Evolutionary conservation across 2,113 vertebrate genomes (phyloP).

Genomic region (Callionymus lyra): DNA sequence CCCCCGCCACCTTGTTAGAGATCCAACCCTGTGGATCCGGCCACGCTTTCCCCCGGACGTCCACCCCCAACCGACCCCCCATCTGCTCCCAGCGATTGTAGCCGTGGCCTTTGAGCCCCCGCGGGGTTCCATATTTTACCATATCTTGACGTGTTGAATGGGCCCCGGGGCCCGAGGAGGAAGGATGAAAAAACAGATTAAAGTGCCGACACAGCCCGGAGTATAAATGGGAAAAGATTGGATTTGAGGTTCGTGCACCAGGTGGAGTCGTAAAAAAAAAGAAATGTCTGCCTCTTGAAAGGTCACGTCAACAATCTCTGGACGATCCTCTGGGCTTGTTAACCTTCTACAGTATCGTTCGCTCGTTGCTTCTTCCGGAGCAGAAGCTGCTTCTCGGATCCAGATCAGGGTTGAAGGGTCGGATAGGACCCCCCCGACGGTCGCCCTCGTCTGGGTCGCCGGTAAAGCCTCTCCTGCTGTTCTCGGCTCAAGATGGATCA

Average conservation of each 20-base stretch:
- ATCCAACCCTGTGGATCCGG: slow-evolving; percentile 23
- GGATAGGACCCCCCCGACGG: slow-evolving; percentile 15
- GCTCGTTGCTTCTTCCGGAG: not conserved
- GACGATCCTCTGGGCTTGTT: too few relatives aligned
- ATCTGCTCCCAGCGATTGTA: slow-evolving; percentile 26
- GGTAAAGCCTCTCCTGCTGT: slow-evolving; percentile 31
- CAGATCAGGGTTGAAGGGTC: slow-evolving; percentile 9
- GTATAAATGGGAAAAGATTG: too few relatives aligned
- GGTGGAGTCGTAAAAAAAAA: slow-evolving; percentile 3
- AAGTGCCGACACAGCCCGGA: too few relatives aligned
- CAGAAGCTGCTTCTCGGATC: not conserved
- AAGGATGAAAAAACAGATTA: not conserved
- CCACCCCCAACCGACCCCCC: slow-evolving; percentile 21
- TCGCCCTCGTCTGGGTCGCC: slow-evolving; percentile 19
- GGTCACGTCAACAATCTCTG: slow-evolving; percentile 19
- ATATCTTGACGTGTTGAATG: slow-evolving; percentile 48
- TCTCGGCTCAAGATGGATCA: slow-evolving; percentile 30
- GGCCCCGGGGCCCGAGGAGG: slow-evolving; percentile 7
- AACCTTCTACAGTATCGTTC: not conserved
- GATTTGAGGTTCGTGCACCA: too few relatives aligned
- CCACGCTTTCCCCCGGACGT: slow-evolving; percentile 8
- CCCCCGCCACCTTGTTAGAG: slow-evolving; percentile 3
- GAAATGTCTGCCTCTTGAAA: slow-evolving; percentile 14
- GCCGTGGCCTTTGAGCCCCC: slow-evolving; percentile 39
- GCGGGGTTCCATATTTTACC: slow-evolving; percentile 59